Conservation (phyloP, 2,888 invertebrate genomes). For the Achlya flavicornis region DNA sequence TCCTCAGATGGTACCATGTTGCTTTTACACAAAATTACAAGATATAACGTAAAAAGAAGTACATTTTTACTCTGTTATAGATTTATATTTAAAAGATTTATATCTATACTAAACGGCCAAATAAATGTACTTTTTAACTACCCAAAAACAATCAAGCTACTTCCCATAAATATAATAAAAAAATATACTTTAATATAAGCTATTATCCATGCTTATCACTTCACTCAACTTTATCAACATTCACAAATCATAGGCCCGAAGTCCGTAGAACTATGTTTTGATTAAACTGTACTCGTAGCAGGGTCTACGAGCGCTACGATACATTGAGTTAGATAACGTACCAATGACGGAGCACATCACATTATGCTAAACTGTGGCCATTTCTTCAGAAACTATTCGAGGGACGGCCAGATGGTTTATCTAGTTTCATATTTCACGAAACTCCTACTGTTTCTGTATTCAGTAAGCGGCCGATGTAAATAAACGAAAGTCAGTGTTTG, state of each 20-base stretch:
- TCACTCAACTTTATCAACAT: not conserved
- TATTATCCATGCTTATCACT: not conserved
- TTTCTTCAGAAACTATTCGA: constrained; percentile 72
- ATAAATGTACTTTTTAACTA: too few relatives aligned
- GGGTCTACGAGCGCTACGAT: constrained; percentile 52
- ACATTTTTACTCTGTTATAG: too few relatives aligned
- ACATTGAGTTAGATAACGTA: constrained; percentile 69
- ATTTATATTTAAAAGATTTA: too few relatives aligned
- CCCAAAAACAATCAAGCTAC: not conserved
- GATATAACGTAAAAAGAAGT: too few relatives aligned
- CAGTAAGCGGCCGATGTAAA: constrained; percentile 28
- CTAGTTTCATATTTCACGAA: constrained; percentile 65
- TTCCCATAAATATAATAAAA: not conserved
- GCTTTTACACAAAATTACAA: too few relatives aligned
- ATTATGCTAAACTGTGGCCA: constrained; percentile 67
- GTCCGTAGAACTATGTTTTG: not conserved
- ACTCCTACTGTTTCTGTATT: constrained; percentile 43
- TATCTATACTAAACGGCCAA: too few relatives aligned
- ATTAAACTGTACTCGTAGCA: constrained; percentile 30
- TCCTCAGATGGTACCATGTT: too few relatives aligned
- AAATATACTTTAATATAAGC: not conserved
- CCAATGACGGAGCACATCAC: constrained; percentile 70
- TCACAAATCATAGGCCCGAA: not conserved
- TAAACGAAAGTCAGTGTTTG: constrained; percentile 35
- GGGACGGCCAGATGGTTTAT: constrained; percentile 58